Conservation (phyloP, 2,888 invertebrate species). For the Aquatica leii region DNA sequence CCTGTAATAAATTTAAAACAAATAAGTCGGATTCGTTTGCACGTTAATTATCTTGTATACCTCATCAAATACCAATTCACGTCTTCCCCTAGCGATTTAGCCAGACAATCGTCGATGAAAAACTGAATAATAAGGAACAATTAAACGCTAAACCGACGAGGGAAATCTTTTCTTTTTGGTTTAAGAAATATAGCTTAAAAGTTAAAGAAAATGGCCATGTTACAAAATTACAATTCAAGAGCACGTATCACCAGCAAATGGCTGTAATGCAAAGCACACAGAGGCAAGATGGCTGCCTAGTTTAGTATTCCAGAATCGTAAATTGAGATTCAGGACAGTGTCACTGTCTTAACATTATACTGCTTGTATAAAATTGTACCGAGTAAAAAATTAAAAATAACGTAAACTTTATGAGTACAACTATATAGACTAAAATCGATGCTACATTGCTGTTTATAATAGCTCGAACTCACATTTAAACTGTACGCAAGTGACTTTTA, state of each 20-base stretch:
- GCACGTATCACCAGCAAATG: conserved; percentile 47
- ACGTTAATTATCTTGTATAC: conserved; percentile 14
- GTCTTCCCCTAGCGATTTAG: not conserved
- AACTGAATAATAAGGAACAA: not conserved
- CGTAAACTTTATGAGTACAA: no score
- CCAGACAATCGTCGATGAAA: not conserved
- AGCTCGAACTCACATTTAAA: no score
- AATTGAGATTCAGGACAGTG: conserved; percentile 51
- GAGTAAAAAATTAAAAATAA: conserved; percentile 28
- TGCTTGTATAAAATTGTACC: conserved; percentile 26
- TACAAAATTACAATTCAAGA: conserved; percentile 50
- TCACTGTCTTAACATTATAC: conserved; percentile 39
- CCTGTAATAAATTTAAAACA: no score
- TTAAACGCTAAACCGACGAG: conserved; percentile 8
- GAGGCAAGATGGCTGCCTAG: conserved; percentile 50
- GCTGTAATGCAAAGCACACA: conserved; percentile 42
- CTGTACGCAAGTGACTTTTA: no score
- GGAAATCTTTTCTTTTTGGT: conserved; percentile 12
- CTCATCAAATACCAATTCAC: conserved; percentile 11
- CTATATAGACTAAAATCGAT: no score
- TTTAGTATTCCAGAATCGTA: conserved; percentile 52
- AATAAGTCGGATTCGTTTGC: conserved; percentile 15
- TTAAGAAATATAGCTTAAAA: conserved; percentile 29
- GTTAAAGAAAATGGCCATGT: conserved; percentile 26
- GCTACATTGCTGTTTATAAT: no score